Percentiles rank a stretch among this genome's conserved stretches.
Evolutionary conservation across 2,888 invertebrate genomes (phyloP).

Genomic region (Lasius platythorax): DNA sequence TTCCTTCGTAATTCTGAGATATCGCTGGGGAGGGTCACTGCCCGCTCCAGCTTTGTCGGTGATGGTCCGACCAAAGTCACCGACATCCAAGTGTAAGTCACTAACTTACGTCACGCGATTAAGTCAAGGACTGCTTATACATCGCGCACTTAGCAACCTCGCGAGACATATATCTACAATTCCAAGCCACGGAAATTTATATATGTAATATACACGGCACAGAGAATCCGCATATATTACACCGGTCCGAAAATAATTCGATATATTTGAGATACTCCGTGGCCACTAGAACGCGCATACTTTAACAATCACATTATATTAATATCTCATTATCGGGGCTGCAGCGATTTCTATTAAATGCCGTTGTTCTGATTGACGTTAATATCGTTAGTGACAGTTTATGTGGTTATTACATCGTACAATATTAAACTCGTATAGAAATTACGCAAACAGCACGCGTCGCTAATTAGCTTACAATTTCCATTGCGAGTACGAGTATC

Average conservation of each 20-base stretch:
- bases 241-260: constrained; percentile 19
- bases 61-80: constrained; percentile 59
- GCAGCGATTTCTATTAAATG: constrained; percentile 48
- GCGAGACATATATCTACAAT: constrained; percentile 30
- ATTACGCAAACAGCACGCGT: constrained; percentile 49
- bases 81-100: constrained; percentile 61
- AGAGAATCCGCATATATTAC: constrained; percentile 19
- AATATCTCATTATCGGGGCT: constrained; percentile 40
- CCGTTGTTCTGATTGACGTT: constrained; percentile 50
- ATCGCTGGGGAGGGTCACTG: constrained; percentile 23
- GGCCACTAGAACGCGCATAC: not conserved
- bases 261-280: not conserved
- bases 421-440: constrained; percentile 50
- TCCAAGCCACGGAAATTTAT: constrained; percentile 27
- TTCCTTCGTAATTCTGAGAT: constrained; percentile 28
- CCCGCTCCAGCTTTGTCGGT: constrained; percentile 50
- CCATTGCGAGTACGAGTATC: constrained; percentile 17
- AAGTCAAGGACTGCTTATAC: constrained; percentile 65
- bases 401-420: constrained; percentile 47
- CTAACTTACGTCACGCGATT: constrained; percentile 69
- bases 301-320: constrained; percentile 37
- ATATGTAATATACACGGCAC: not conserved
- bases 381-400: constrained; percentile 54
- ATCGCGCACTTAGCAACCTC: constrained; percentile 19
- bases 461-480: constrained; percentile 55